Evolutionary conservation across 2,797 vertebrate genomes (phyloP).

Genomic region (Diplodus puntazzo): DNA sequence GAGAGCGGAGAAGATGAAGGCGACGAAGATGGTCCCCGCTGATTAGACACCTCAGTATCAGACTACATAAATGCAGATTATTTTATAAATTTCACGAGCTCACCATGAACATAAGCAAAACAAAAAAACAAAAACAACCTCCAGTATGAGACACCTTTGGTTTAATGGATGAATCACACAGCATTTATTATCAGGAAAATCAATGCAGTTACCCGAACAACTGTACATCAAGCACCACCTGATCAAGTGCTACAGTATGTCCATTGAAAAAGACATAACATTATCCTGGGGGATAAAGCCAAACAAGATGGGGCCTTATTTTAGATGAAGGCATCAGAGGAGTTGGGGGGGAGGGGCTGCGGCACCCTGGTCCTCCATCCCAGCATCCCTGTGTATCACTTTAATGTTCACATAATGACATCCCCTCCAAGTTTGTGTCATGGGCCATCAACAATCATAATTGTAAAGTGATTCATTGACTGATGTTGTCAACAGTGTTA

Average conservation of each 20-base stretch:
- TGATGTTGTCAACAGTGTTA: conserved; percentile 88
- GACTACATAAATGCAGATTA: neutral
- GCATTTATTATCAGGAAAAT: conserved; percentile 10
- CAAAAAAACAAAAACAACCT: neutral
- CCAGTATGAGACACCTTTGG: neutral
- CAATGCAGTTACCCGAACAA: conserved; percentile 11
- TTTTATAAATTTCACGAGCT: conserved; percentile 1
- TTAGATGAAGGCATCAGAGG: conserved; percentile 72
- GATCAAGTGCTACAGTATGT: conserved; percentile 30
- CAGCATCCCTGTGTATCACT: conserved; percentile 87
- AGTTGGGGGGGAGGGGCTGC: conserved; percentile 45
- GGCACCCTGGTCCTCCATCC: conserved; percentile 74
- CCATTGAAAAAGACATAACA: conserved; percentile 36
- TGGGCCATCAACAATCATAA: conserved; percentile 92
- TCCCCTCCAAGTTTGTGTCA: conserved; percentile 88
- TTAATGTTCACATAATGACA: conserved; percentile 92
- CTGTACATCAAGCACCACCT: conserved; percentile 8
- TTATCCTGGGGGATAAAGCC: conserved; percentile 62
- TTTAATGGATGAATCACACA: conserved; percentile 1
- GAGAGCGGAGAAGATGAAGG: neutral
- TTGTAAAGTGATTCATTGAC: conserved; percentile 91
- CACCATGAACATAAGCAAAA: neutral
- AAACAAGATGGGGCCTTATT: conserved; percentile 58
- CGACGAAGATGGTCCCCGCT: neutral
- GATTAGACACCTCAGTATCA: neutral